Base-by-base conservation (phyloP, 2,888 invertebrate genomes). In the Cerceris ruficornis region DNA sequence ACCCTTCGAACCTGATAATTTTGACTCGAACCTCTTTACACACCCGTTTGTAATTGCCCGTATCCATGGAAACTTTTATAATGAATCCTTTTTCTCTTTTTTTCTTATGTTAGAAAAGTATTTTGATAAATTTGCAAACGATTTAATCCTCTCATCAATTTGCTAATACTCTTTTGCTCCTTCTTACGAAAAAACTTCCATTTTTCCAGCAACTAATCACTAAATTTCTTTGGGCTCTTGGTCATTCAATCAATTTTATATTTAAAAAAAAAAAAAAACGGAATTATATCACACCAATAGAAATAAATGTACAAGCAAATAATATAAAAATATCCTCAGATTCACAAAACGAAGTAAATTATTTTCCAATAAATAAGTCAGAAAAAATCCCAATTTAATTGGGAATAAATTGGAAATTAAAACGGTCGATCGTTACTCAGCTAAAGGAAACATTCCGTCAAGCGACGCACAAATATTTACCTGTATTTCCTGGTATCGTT, bases 1-100 rank as follows among this genome's bases (percentile, higher is more conserved):
- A 55, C 55, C 55, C 17, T 8, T 17, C 55, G 55, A 55, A 55
- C 55, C 17, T 55, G 55, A 55, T 55, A 55, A 55, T 55, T 55
- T 28, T 11, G 9, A 55, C 15, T 17, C 17, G 9, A 8, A 11
- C 7, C 55, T 28, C 17, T 55, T 55, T 55, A 55, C 55, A 28
- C 55, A 55, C 17, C 6, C 15, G 15, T 55, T 8, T 55, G 17
- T 17, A 5, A 11, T 13, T 17, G 28, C 55, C 15, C 55, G 55
- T 17, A 17, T 4, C 55, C 9, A 46, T 28, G 28, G 28, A 28
- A 28, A 28, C 28, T 4, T 46, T 46, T 46, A 1, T 4, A 46
- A 46, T 46, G 8, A 46, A 46, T 46, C 6, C 5, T 46, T 6
- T 46, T 8, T 46, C 46, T 46, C 5, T 46, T 46, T 6, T 46